phyloP scores from a whole-genome alignment of 2,888 invertebrate species.

The Idaea straminata region DNA sequence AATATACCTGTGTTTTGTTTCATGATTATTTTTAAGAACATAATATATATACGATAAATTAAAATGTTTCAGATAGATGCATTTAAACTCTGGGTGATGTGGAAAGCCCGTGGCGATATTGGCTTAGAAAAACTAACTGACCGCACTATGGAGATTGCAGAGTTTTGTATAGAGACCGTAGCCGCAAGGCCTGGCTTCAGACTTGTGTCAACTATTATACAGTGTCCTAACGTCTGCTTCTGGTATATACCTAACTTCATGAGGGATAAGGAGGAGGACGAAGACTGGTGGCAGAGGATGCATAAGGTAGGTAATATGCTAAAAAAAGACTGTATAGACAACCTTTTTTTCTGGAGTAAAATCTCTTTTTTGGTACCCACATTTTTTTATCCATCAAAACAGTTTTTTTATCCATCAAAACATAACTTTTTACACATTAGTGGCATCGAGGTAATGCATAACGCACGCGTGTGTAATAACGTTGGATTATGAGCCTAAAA shows the following conservation, averaged over 20 bases:
- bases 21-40: too few species aligned
- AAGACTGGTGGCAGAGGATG: conserved; percentile 75
- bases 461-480: too few species aligned
- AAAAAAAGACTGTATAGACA: background rate
- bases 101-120: conserved; percentile 88
- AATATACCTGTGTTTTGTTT: too few species aligned
- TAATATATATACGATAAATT: too few species aligned
- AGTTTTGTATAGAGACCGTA: conserved; percentile 78
- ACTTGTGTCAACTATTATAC: conserved; percentile 77
- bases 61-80: conserved; percentile 83
- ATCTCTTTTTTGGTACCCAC: too few species aligned
- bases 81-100: conserved; percentile 96
- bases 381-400: too few species aligned
- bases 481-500: too few species aligned
- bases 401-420: too few species aligned
- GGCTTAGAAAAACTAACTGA: conserved; percentile 83
- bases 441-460: too few species aligned
- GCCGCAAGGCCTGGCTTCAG: conserved; percentile 79
- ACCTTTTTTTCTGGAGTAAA: too few species aligned
- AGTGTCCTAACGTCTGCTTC: conserved; percentile 93
- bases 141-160: conserved; percentile 81
- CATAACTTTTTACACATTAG: too few species aligned
- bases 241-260: conserved; percentile 88
- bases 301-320: conserved; percentile 59
- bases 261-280: conserved; percentile 60